Base-by-base conservation (phyloP, 2,888 invertebrate species). In the Drosophila borealis region DNA sequence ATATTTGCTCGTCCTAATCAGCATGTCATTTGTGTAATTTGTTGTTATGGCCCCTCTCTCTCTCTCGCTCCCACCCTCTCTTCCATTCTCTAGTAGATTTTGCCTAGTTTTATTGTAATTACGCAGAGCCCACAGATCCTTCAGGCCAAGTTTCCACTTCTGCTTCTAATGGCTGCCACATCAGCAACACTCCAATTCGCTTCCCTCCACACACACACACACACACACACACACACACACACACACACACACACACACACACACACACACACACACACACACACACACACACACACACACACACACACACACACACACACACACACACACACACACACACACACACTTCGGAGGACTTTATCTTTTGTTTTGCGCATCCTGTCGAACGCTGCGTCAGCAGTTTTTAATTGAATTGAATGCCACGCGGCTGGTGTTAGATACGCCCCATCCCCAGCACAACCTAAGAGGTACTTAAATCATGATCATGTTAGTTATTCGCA, bases 331-430 rank as follows among this genome's bases (percentile, higher is more conserved):
- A 10, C 45, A 17, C 25, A 25, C 29, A 8, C 8, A 8, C 25
- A 29, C 56, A 21, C 29, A 48, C 14, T 62, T 39, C 21, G 13
- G 29, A 74, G 68, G 54, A 60, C 48, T 60, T 67, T 59, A 73
- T 61, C 73, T 68, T 67, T 74, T 64, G 61, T 69, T 59, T 48
- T 48, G 44, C 66, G 54, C 76, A 66, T 74, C 72, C 79, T 78
- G 72, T 72, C 83, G 70, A 74, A 68, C 49, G 44, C 56, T 63
- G 70, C 68, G 66, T 87, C 90, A 87, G 89, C 88, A 79, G 69
- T 85, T 88, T 89, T 82, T 89, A 88, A 88, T 89, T 88, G 89
- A 89, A 89, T 88, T 82, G 73, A 73, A 81, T 60, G 65, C 71
- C 70, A 71, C 69, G 70, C 65, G 64, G 69, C 46, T 57, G 63